phyloP scores from a whole-genome alignment of 2,888 invertebrate species.

The Chironomus riparius region DNA sequence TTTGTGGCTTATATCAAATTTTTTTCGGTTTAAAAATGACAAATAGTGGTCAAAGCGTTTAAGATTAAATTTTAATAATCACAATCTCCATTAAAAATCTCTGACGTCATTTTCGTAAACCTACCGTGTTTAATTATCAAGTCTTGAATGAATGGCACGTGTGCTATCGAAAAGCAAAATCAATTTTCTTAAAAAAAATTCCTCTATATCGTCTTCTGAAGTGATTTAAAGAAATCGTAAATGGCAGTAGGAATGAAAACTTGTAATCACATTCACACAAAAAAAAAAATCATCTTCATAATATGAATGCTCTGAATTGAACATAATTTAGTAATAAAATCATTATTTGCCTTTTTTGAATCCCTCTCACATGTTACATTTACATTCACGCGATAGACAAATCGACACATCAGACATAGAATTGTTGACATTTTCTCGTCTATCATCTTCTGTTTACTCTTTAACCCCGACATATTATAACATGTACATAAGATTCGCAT shows the following conservation, averaged over 20 bases:
- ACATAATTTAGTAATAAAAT: background rate
- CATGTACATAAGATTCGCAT: too few species aligned
- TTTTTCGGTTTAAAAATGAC: too few species aligned
- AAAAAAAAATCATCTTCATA: too few species aligned
- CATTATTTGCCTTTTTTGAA: background rate
- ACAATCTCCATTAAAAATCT: background rate
- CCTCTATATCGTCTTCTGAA: background rate
- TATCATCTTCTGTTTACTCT: too few species aligned
- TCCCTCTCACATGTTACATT: background rate
- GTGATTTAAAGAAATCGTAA: background rate
- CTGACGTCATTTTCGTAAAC: background rate
- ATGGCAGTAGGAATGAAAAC: too few species aligned
- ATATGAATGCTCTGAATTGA: background rate
- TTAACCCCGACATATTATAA: too few species aligned
- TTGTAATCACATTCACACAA: background rate
- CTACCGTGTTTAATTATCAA: background rate
- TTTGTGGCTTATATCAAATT: too few species aligned
- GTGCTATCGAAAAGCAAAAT: background rate
- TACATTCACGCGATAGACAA: background rate
- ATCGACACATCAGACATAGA: too few species aligned
- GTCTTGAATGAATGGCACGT: background rate
- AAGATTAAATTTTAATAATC: too few species aligned
- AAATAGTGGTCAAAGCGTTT: too few species aligned
- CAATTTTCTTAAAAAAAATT: background rate
- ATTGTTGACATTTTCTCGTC: too few species aligned